phyloP scores from a whole-genome alignment of 2,797 vertebrate genomes.

The Catharus ustulatus region DNA sequence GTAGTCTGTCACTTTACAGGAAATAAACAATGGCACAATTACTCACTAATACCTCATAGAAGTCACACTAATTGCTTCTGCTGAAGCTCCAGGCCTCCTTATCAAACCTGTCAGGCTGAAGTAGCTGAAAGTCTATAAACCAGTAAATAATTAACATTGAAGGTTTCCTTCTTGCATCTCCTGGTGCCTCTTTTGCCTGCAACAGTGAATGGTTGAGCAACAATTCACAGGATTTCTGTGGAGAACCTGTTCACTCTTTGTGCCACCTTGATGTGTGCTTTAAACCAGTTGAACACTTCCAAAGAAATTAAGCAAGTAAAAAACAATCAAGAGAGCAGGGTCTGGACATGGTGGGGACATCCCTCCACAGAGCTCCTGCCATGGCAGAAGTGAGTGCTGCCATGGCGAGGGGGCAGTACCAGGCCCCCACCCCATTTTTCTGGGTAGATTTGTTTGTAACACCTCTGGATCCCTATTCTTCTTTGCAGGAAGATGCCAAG shows the following conservation, averaged over 20 bases:
- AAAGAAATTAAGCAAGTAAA: not conserved
- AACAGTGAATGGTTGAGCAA: not conserved
- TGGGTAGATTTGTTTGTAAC: not conserved
- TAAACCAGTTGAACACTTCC: not conserved
- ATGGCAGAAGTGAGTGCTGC: rapidly evolving
- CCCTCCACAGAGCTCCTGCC: not conserved
- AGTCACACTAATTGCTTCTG: not conserved
- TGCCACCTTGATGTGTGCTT: not conserved
- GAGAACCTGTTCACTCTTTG: not conserved
- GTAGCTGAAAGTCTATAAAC: not conserved
- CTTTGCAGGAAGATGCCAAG: not conserved
- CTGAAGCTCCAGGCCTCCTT: not conserved
- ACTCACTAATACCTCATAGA: not conserved
- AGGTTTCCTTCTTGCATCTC: not conserved
- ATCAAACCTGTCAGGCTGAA: constrained; percentile 32
- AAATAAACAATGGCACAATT: constrained; percentile 20
- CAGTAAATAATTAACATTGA: not conserved
- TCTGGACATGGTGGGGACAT: not conserved
- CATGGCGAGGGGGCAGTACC: rapidly evolving
- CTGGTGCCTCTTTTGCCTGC: not conserved
- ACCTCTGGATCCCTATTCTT: not conserved
- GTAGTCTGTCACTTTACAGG: not conserved
- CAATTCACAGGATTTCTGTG: not conserved
- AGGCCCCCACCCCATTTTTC: not conserved
- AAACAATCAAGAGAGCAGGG: rapidly evolving